Evolutionary conservation across 2,113 vertebrate species (phyloP).

Genomic region (Poicephalus meyeri): DNA sequence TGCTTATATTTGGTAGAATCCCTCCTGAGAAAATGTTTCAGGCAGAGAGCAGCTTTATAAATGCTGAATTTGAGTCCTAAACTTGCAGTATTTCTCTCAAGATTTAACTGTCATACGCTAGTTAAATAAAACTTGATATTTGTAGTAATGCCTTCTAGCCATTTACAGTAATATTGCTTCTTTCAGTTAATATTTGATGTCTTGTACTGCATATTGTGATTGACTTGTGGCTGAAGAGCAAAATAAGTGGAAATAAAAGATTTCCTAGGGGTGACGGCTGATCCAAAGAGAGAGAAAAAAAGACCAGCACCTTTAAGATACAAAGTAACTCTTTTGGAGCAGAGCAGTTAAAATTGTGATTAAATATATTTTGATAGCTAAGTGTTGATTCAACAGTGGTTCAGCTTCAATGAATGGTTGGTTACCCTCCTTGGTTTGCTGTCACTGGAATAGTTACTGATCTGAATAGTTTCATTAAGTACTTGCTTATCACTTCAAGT

Average conservation of each 20-base stretch:
- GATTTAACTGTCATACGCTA: background rate
- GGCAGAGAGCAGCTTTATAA: background rate
- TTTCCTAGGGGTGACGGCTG: background rate
- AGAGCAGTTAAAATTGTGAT: background rate
- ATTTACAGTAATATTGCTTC: conserved; percentile 10
- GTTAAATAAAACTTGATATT: background rate
- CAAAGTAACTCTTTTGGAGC: background rate
- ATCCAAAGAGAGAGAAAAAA: background rate
- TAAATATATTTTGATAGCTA: background rate
- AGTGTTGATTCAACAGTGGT: background rate
- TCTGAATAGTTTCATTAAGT: background rate
- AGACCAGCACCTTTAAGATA: background rate
- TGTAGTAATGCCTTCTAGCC: background rate
- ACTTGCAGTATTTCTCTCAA: background rate
- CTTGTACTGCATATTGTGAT: background rate
- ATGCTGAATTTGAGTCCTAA: background rate
- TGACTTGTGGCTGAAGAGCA: background rate
- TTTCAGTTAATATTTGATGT: conserved; percentile 21
- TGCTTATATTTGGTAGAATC: background rate
- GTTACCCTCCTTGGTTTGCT: background rate
- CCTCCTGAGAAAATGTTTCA: background rate
- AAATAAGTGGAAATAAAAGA: background rate
- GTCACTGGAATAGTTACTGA: background rate
- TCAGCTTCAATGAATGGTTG: background rate
- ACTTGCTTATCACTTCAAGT: conserved; percentile 1